Evolutionary conservation across 1,140 invertebrate genomes (phyloP), one percentile per base, ranked within the genome.

Genomic region (Heterodera carotae): DNA sequence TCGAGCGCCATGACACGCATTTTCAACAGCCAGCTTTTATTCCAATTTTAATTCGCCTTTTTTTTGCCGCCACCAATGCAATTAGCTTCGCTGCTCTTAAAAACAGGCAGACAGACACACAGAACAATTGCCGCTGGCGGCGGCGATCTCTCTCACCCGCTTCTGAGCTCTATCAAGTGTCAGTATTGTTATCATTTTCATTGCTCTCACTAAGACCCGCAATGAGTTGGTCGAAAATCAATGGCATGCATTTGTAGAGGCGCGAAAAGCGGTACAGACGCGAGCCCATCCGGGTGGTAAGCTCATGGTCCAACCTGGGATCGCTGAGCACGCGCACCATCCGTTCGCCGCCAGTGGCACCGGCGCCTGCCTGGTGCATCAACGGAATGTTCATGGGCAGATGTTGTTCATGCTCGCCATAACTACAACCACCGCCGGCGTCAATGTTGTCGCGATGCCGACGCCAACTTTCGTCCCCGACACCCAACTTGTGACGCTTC

Each of bases 291-390:
- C 59, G 39, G 33, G 48, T 48, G 18, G 69, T 71, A 31, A 71
- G 59, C 18, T 71, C 59, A 29, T 74, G 33, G 43, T 74, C 72
- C 64, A 74, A 74, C 72, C 72, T 74, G 72, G 72, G 72, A 33
- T 74, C 72, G 12, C 62, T 66, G 62, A 34, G 62, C 25, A 34
- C 27, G 29, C 22, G 29, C 29, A 31, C 33, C 62, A 66, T 34
- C 27, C 29, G 64, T 15, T 74, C 34, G 31, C 31, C 48, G 33
- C 1, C 33, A 22, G 27, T 48, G 43, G 12, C 59, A 15, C 59
- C 36, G 25, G 64, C 72, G 10, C 5, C 10, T 56, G 18, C 12
- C 3, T 10, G 56, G 15, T n/a, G n/a, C 6, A 12, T 36, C 56
- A 59, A 36, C 72, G 25, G 36, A 29, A 59, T 64, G 69, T 74